These are phyloP conservation scores for Phrynocephalus vlangalii DNA, from an alignment of 2,797 vertebrate genomes.

Conservation along the genomic window DNA sequence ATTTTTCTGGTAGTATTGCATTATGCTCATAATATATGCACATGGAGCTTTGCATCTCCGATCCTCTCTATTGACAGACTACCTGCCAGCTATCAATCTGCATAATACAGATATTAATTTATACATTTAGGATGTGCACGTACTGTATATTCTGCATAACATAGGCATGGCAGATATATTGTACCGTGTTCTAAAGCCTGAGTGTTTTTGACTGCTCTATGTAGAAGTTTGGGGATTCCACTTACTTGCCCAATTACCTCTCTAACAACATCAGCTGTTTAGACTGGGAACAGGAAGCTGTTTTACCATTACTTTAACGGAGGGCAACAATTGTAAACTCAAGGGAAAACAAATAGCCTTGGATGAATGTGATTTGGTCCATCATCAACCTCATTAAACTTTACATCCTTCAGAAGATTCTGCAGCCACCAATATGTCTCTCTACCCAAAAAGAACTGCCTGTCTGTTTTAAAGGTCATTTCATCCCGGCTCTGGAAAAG, in stretches of 20 bases:
- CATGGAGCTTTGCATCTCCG: not conserved
- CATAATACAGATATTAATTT: not conserved
- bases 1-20: not conserved
- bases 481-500: too few relatives aligned
- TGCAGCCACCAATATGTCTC: too few relatives aligned
- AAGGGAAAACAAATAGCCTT: not conserved
- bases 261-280: not conserved
- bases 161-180: not conserved
- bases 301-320: not conserved
- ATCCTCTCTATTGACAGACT: not conserved
- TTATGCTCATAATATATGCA: not conserved
- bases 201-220: too few relatives aligned
- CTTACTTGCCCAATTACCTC: not conserved
- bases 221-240: not conserved
- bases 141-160: too few relatives aligned
- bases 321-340: not conserved
- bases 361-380: not conserved
- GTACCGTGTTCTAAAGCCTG: not conserved
- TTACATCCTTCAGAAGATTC: too few relatives aligned
- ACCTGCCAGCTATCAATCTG: not conserved
- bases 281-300: not conserved
- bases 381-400: too few relatives aligned
- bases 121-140: not conserved
- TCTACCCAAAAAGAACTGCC: too few relatives aligned
- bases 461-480: too few relatives aligned